Conservation (phyloP, 2,888 invertebrate genomes). For the Athrips mouffetella region DNA sequence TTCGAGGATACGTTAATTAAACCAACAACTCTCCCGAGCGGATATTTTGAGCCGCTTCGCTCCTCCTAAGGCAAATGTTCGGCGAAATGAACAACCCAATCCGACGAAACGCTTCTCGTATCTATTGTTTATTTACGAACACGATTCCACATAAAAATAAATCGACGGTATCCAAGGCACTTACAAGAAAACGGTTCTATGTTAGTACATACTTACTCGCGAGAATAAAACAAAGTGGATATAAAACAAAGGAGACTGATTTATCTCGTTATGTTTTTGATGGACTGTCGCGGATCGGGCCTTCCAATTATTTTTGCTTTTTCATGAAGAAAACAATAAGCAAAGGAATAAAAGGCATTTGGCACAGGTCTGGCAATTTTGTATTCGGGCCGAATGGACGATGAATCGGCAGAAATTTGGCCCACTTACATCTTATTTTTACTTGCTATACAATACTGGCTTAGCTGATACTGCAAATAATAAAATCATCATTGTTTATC, state of each 20-base stretch:
- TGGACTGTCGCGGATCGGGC: neutral
- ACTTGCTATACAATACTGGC: conserved; percentile 28
- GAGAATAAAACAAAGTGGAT: no score
- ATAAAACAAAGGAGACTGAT: neutral
- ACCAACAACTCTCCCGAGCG: conserved; percentile 48
- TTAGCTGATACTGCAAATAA: conserved; percentile 20
- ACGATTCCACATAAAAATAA: no score
- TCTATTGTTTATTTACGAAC: neutral
- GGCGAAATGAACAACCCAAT: neutral
- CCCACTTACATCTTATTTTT: conserved; percentile 55
- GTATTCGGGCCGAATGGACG: conserved; percentile 49
- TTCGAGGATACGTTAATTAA: conserved; percentile 71
- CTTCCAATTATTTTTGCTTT: conserved; percentile 15
- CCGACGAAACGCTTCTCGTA: neutral
- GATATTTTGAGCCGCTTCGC: conserved; percentile 18
- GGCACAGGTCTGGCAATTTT: conserved; percentile 45
- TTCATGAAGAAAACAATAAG: conserved; percentile 35
- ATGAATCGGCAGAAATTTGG: conserved; percentile 59
- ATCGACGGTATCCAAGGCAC: no score
- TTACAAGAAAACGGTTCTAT: no score
- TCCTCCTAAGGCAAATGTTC: neutral
- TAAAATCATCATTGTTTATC: conserved; percentile 24
- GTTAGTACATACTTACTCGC: no score
- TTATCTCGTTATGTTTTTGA: neutral
- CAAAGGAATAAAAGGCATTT: conserved; percentile 44